phyloP scores from a whole-genome alignment of 2,797 vertebrate genomes.

The Sphenodon punctatus region DNA sequence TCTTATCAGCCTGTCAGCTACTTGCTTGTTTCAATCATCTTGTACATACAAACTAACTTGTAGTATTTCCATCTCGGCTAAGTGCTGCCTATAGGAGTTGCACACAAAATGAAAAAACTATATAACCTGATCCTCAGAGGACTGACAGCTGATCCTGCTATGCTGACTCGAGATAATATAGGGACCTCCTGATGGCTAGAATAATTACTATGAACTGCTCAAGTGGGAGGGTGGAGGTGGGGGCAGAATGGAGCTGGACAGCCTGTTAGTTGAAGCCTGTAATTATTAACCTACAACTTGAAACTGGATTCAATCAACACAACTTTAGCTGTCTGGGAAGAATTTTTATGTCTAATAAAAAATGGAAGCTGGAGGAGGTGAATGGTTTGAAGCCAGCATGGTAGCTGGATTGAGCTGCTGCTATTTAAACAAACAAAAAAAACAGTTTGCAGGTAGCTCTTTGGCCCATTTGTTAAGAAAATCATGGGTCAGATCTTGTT shows the following conservation, averaged over 20 bases:
- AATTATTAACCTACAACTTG: not conserved
- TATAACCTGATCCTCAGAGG: not conserved
- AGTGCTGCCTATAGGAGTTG: not conserved
- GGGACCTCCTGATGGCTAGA: not conserved
- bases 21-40: conserved; percentile 4
- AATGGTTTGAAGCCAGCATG: not conserved
- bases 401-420: not conserved
- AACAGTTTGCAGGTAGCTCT: not conserved
- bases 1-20: not conserved
- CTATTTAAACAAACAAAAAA: not conserved
- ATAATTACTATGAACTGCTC: not conserved
- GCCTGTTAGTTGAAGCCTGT: not conserved
- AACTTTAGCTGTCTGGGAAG: not conserved
- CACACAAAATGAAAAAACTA: not conserved
- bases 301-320: not conserved
- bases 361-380: not conserved
- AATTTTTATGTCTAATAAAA: not conserved
- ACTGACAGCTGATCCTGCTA: not conserved
- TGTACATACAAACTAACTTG: fast-evolving
- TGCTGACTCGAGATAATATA: not conserved
- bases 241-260: not conserved
- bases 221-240: no score
- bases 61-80: not conserved
- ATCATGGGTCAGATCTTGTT: no score
- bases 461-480: no score